phyloP scores from a whole-genome alignment of 2,888 invertebrate genomes.

The Tricholauxania praeusta region DNA sequence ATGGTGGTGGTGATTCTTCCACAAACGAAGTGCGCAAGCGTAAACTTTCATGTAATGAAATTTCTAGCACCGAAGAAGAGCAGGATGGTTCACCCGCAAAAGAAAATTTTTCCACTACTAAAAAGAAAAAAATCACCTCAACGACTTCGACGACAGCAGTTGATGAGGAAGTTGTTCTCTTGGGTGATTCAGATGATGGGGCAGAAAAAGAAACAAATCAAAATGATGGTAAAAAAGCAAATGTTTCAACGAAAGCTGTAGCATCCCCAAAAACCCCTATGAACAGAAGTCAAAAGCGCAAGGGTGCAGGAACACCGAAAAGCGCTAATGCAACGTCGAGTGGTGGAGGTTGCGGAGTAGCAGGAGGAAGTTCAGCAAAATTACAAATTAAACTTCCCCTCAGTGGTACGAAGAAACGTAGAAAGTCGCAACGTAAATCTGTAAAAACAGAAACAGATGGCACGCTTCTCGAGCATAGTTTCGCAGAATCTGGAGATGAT shows the following conservation, averaged over 20 bases:
- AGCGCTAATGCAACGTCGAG: slow-evolving; percentile 27
- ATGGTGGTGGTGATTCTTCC: slow-evolving; percentile 6
- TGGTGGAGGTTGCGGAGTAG: background rate
- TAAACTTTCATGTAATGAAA: slow-evolving; percentile 57
- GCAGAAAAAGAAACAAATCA: slow-evolving; percentile 2
- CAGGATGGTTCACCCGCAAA: slow-evolving; percentile 39
- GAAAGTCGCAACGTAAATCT: slow-evolving; percentile 48
- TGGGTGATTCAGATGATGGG: slow-evolving; percentile 42
- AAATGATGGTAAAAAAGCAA: background rate
- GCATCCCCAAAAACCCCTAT: slow-evolving; percentile 27
- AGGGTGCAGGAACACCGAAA: slow-evolving; percentile 46
- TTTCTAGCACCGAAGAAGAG: slow-evolving; percentile 35
- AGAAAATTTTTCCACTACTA: slow-evolving; percentile 45
- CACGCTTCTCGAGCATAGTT: background rate
- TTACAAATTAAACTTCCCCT: slow-evolving; percentile 62
- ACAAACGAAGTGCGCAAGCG: slow-evolving; percentile 56
- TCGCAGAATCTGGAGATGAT: slow-evolving; percentile 57
- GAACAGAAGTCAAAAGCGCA: slow-evolving; percentile 27
- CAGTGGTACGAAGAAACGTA: slow-evolving; percentile 55
- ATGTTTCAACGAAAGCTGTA: background rate
- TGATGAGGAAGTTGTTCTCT: slow-evolving; percentile 38
- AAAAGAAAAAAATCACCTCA: slow-evolving; percentile 40
- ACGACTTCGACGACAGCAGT: slow-evolving; percentile 7
- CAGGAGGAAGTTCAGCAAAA: slow-evolving; percentile 42
- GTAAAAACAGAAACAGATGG: background rate